Evolutionary conservation across 2,888 invertebrate genomes (phyloP), one percentile per base, ranked within the genome.

Genomic region (Tubiluchus corallicola): DNA sequence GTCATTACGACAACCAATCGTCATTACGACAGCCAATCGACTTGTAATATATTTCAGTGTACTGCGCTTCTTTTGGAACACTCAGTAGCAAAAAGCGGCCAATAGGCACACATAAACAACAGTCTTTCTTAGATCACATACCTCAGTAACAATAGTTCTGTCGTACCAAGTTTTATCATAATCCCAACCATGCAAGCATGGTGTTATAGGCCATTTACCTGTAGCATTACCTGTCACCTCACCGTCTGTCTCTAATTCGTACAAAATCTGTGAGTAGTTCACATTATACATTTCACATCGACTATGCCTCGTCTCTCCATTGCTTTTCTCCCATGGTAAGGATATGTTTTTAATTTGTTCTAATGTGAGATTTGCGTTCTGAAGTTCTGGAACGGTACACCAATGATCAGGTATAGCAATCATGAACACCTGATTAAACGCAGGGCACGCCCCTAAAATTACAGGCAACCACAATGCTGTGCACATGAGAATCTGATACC

Each of bases 241-340:
- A 9, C 29, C 29, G n/a, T 29, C 29, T 9, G 29, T n/a, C 9
- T 9, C 9, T n/a, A 29, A 29, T 29, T 9, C n/a, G n/a, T 9
- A 9, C n/a, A 29, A 29, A 29, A 29, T n/a, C 29, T 29, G 9
- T 9, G 29, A 9, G 29, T 9, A 29, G n/a, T 29, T 29, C 29
- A 29, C 29, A 29, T 29, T n/a, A n/a, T 29, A 29, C 9, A 29
- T n/a, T 29, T 29, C n/a, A n/a, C 29, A 29, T n/a, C n/a, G 29
- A n/a, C 29, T 29, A n/a, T 29, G 29, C 9, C 9, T n/a, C 9
- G n/a, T n/a, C 9, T 9, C 29, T 9, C 29, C 29, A n/a, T 29
- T n/a, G 9, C n/a, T 29, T 29, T 29, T n/a, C 29, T 29, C 29
- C 29, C 29, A 29, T 29, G 29, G 29, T n/a, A 29, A n/a, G n/a